Evolutionary conservation across 2,113 vertebrate genomes (phyloP), one percentile per base, ranked within the genome.

Genomic region (Rhinogobius similis): DNA sequence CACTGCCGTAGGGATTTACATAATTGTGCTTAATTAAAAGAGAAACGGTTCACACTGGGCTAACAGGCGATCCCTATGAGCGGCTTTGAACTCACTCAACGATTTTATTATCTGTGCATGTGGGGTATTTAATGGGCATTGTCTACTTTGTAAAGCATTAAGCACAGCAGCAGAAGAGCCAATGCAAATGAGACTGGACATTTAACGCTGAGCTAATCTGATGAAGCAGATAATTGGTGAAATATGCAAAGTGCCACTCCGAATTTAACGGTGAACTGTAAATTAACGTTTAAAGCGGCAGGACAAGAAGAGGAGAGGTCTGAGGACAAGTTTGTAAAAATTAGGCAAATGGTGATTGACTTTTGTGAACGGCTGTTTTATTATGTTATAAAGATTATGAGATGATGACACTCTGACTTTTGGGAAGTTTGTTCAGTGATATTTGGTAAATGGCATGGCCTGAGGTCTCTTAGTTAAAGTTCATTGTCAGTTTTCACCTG

Each of bases 1-100:
- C 8, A 21, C 24, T 68, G 52, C 73, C 68, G 44, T 23, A 6
- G 16, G 21, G 26, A 79, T 85, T 83, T 81, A 58, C 77, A 81
- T 83, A 86, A 89, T 86, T 90, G 71, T 66, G 48, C 44, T 62
- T 83, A 85, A 85, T 89, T 83, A 66, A 41, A 52, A 58, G 43
- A 36, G 59, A 87, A 87, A 82, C 41, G 38, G 62, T 32, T 27
- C 10, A 5, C 67, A 55, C 64, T 68, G 67, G 44, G 27, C 29
- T 36, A 29, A 58, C 24, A 29, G 26, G 55, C 24, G 16, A 9
- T 27, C 24, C 27, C 16, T n/a, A 10, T 7, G 18, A 32, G 58
- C 27, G 5, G 58, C 21, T 43, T 21, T 64, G 55, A 68, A 62
- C 56, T 18, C 13, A 7, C 27, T 11, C 2, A 36, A 9, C 16